phyloP scores from a whole-genome alignment of 2,113 vertebrate genomes.

The Poecilia latipinna region DNA sequence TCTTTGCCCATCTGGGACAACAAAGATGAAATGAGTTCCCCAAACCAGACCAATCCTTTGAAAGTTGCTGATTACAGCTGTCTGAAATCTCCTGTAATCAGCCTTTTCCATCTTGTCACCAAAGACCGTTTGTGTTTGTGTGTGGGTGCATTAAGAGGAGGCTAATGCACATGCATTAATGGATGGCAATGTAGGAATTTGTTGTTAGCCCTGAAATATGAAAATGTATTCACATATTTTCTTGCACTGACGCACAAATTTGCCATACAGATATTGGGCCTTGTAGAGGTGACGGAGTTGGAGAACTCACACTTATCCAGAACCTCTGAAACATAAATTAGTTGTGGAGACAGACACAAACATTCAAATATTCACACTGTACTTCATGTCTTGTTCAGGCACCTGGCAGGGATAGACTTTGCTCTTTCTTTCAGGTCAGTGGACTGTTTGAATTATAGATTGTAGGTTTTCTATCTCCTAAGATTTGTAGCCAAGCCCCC shows the following conservation, averaged over 20 bases:
- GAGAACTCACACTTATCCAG: constrained; percentile 15
- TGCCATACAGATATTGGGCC: too few species aligned
- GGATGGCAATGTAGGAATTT: constrained; percentile 13
- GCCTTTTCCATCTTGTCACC: constrained; percentile 36
- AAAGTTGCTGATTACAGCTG: constrained; percentile 67
- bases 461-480: constrained; percentile 47
- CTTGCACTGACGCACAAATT: not conserved
- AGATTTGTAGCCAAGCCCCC: constrained; percentile 47
- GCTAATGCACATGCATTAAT: constrained; percentile 11
- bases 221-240: not conserved
- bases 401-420: constrained; percentile 23
- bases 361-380: constrained; percentile 6
- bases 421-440: constrained; percentile 54
- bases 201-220: not conserved
- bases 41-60: constrained; percentile 48
- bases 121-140: constrained; percentile 9
- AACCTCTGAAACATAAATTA: not conserved
- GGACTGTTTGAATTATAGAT: constrained; percentile 74
- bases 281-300: not conserved
- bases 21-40: constrained; percentile 57
- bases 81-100: constrained; percentile 59
- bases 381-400: constrained; percentile 33
- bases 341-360: not conserved
- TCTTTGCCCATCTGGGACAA: constrained; percentile 30
- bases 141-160: not conserved